Conservation (phyloP, 2,888 invertebrate genomes). For the Napeogenes sylphis region DNA sequence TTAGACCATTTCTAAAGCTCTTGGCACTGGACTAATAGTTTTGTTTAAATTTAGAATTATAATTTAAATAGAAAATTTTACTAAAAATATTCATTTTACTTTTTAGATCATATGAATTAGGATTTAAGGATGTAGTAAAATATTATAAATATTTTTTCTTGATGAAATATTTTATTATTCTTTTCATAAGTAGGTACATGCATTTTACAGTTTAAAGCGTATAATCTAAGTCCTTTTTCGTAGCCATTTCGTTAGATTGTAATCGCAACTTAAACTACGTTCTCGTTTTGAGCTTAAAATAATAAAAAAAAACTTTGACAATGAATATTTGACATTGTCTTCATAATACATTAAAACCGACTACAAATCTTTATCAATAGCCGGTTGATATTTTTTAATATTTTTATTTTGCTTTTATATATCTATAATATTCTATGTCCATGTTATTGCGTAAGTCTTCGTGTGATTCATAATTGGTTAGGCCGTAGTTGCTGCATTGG, state of each 20-base stretch:
- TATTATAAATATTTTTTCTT: no score
- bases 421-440: constrained; percentile 13
- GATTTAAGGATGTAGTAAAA: no score
- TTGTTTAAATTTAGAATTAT: no score
- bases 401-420: constrained; percentile 4
- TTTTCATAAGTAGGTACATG: no score
- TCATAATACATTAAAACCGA: background rate
- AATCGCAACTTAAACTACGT: constrained; percentile 7
- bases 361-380: background rate
- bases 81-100: no score
- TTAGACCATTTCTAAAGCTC: no score
- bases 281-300: constrained; percentile 29
- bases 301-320: constrained; percentile 11
- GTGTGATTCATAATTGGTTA: constrained; percentile 9
- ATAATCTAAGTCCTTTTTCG: constrained; percentile 13
- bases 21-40: no score
- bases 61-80: no score
- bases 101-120: no score
- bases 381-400: constrained; percentile 4
- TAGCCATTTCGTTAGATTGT: constrained; percentile 19
- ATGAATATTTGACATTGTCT: constrained; percentile 4
- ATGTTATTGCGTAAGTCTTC: background rate
- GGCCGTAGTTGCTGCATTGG: constrained; percentile 47
- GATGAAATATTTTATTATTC: no score
- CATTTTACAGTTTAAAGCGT: no score